Evolutionary conservation across 2,797 vertebrate genomes (phyloP), one percentile per base, ranked within the genome.

Genomic region (Rhinophrynus dorsalis): DNA sequence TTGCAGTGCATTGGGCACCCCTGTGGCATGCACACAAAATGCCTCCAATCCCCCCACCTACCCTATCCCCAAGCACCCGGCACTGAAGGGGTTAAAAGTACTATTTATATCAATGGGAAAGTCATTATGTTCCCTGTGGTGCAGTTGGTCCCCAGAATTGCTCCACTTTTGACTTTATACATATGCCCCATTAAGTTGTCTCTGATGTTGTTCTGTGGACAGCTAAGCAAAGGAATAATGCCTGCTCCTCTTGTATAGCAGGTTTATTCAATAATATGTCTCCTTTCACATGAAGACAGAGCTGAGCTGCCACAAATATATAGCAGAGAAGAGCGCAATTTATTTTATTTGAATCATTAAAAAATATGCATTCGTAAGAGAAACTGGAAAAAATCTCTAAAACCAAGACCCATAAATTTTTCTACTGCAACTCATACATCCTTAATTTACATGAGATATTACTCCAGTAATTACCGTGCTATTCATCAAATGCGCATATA

Each of bases 331-430:
- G 17, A 26, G 4, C 0, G 47, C 37, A 52, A 67, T 57, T 30
- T 26, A 18, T 15, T 3, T 17, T 3, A 51, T n/a, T 64, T 21
- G 55, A 63, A 13, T 60, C 38, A 9, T 12, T 72, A 72, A 63
- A 57, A 60, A 72, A 72, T 40, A 64, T 64, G 52, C 67, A 23
- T 38, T 29, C 47, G 27, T 69, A 60, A 70, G 61, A 66, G 67
- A 75, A 65, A 66, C 38, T 27, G 32, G 45, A 60, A 45, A 50
- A 61, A 69, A 70, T 55, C 58, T 50, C 29, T 44, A 56, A 68
- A 29, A 17, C 21, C n/a, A 71, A 67, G 72, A 20, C 56, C 29
- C 40, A 32, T 72, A 30, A 35, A 61, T 6, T 0, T 67, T 51
- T 63, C 62, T 74, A n/a, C 44, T 51, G 47, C 20, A 54, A 33